A percentile compares a stretch with the other conserved stretches of the same genome.
Evolutionary conservation across 2,888 invertebrate genomes (phyloP).

Genomic region (Xylophagus ater): DNA sequence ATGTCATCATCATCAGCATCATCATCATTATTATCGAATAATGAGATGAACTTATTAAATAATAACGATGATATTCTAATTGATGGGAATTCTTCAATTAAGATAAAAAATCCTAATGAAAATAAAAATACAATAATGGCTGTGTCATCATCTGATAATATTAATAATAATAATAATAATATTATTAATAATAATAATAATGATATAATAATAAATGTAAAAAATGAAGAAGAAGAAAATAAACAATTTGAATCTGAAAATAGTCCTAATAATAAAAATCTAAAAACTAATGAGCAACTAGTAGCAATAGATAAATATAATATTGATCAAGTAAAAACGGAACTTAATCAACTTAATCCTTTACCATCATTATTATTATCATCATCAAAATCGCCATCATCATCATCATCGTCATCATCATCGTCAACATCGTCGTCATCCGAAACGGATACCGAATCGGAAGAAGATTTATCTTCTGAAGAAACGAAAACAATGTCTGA

Average conservation of each 20-base stretch:
- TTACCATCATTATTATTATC: conserved; percentile 23
- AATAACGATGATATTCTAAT: background rate
- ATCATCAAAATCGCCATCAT: conserved; percentile 23
- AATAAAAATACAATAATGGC: too few species aligned
- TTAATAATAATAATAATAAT: background rate
- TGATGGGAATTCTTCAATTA: background rate
- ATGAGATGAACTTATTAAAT: background rate
- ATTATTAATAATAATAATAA: background rate
- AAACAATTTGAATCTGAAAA: background rate
- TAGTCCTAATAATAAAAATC: background rate
- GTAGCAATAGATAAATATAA: background rate
- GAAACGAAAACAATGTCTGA: background rate
- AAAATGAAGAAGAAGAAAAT: background rate
- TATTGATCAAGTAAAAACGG: background rate
- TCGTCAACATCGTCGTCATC: conserved; percentile 14
- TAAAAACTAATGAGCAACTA: background rate
- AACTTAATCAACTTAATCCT: conserved; percentile 5
- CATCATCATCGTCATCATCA: conserved; percentile 19
- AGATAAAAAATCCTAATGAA: background rate
- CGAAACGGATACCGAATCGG: conserved; percentile 17
- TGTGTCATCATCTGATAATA: background rate
- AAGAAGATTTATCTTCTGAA: background rate
- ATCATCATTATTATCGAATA: background rate
- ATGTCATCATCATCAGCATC: background rate
- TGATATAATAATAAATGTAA: background rate